Percentiles rank a stretch among this genome's conserved stretches.
Evolutionary conservation across 2,113 vertebrate genomes (phyloP).

Genomic region (Camelus dromedarius): DNA sequence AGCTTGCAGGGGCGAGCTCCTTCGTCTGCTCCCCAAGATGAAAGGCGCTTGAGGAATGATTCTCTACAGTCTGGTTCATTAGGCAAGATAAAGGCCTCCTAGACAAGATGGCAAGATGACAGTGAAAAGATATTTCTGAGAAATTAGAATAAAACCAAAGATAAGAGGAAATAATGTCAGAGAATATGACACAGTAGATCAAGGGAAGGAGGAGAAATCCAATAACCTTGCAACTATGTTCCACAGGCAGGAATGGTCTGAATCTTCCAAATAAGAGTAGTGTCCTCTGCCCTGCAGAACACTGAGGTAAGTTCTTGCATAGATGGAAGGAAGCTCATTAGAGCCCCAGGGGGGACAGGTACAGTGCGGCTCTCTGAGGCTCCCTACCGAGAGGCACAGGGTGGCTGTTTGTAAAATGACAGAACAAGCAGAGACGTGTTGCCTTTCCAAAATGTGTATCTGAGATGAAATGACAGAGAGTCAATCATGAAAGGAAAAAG

Average conservation of each 20-base stretch:
- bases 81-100: constrained; percentile 28
- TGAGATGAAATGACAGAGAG: constrained; percentile 11
- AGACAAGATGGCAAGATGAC: constrained; percentile 14
- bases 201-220: constrained; percentile 34
- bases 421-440: neutral
- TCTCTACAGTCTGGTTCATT: neutral
- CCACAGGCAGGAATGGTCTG: neutral
- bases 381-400: neutral
- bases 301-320: neutral
- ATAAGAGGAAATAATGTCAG: constrained; percentile 1
- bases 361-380: fast-evolving
- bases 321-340: neutral
- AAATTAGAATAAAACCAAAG: constrained; percentile 57
- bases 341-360: neutral
- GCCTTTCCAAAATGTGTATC: neutral
- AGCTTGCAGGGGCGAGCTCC: neutral
- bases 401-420: neutral
- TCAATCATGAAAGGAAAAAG: neutral
- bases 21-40: neutral
- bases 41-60: neutral
- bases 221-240: neutral
- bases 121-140: constrained; percentile 47
- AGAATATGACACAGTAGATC: constrained; percentile 10
- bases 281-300: neutral
- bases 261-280: neutral